Evolutionary conservation across 2,888 invertebrate species (phyloP), one percentile per base, ranked within the genome.

Genomic region (Cheilosia vulpina): DNA sequence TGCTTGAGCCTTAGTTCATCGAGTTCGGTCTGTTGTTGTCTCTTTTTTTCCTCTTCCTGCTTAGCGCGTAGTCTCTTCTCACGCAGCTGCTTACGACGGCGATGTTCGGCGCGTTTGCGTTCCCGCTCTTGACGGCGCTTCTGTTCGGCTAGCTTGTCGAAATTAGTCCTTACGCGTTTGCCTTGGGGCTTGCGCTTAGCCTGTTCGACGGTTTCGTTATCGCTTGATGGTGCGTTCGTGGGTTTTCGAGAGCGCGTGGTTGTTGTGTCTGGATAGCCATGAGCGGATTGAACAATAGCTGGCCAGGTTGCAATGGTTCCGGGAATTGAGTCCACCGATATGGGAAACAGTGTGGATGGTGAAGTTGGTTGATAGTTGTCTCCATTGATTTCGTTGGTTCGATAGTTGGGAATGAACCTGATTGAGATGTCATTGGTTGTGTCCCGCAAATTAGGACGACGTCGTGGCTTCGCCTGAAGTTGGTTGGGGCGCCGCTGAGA

Each of bases 251-350:
- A 17, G 60, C 79, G 82, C 45, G 69, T 83, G 47, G 75, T 83
- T 45, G 82, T 79, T 60, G 71, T 75, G n/a, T 73, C 75, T 41
- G 75, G 66, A 52, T 65, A 76, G 41, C 71, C 87, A 58, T 88
- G 89, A 73, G 89, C 89, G 13, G 89, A 87, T 55, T 91, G 90
- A 53, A 90, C 87, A 27, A 68, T 68, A 47, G 87, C 89, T 81
- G 78, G 87, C 27, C 19, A 52, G 17, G 60, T 66, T 3, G 65
- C 50, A 15, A 84, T 17, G 43, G 62, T 66, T 19, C 65, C 69
- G 11, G 85, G 80, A 21, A 80, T 66, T 4, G 77, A 81, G 17
- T 72, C 76, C 66, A 85, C 72, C 2, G 21, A 9, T 0, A 85
- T 7, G 13, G 81, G 76, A n/a, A 47, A 63, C 41, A 77, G 7